Evolutionary conservation across 2,888 invertebrate species (phyloP).

Genomic region (Dasypolia templi): DNA sequence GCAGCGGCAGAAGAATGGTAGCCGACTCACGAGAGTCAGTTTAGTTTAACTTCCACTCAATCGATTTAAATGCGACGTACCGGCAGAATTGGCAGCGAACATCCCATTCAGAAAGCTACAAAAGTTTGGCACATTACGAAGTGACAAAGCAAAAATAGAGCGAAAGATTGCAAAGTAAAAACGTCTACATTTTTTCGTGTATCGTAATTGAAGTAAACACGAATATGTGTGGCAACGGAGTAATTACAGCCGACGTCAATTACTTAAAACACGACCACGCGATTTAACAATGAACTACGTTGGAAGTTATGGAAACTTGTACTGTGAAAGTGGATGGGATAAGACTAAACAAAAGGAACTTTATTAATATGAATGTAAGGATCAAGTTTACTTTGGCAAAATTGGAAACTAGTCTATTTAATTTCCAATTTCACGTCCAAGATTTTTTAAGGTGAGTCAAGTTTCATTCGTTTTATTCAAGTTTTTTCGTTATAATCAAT

Average conservation of each 20-base stretch:
- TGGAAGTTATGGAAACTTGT: conserved; percentile 61
- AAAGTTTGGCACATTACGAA: conserved; percentile 54
- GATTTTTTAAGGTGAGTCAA: conserved; percentile 32
- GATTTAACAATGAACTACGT: conserved; percentile 77
- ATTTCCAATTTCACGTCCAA: conserved; percentile 26
- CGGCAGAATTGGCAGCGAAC: conserved; percentile 52
- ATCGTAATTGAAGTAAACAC: conserved; percentile 39
- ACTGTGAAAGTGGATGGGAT: not conserved
- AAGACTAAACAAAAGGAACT: conserved; percentile 30
- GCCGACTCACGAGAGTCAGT: conserved; percentile 41
- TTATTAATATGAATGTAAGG: conserved; percentile 22
- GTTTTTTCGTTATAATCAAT: too few relatives aligned
- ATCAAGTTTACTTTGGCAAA: conserved; percentile 1
- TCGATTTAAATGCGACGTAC: conserved; percentile 52
- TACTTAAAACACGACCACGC: conserved; percentile 77
- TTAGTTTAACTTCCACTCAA: conserved; percentile 52
- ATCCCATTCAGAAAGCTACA: conserved; percentile 48
- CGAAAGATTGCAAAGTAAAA: conserved; percentile 26
- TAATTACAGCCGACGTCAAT: conserved; percentile 77
- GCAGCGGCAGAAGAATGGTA: conserved; percentile 41
- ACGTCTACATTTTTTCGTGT: conserved; percentile 16
- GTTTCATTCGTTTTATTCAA: too few relatives aligned
- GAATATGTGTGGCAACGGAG: conserved; percentile 63
- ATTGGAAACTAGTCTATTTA: conserved; percentile 22
- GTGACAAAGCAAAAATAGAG: conserved; percentile 50